Evolutionary conservation across 1,140 invertebrate genomes (phyloP).

Genomic region (Papilio polytes): DNA sequence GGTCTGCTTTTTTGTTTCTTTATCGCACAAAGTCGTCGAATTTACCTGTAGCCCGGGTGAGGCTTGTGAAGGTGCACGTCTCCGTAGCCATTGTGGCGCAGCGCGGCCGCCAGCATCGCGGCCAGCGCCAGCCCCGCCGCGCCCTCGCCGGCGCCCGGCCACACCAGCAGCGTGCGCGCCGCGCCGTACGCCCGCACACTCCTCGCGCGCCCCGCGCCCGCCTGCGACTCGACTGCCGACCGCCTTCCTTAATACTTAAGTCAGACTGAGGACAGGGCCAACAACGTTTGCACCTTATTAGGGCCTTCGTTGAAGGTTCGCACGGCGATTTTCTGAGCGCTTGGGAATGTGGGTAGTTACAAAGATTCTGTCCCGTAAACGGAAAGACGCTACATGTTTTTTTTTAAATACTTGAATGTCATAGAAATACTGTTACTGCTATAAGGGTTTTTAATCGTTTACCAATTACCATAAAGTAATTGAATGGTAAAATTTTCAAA

Average conservation of each 20-base stretch:
- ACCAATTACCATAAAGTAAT: no score
- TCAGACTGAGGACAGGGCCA: neutral
- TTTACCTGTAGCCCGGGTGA: conserved; percentile 12
- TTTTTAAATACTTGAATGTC: no score
- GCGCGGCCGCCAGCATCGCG: conserved; percentile 90
- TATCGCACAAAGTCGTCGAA: neutral
- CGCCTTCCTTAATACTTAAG: neutral
- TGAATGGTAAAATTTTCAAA: no score
- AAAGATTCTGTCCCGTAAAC: no score
- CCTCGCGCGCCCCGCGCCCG: conserved; percentile 57
- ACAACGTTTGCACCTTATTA: no score
- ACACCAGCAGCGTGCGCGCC: neutral
- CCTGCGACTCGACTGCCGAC: neutral
- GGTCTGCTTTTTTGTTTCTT: no score
- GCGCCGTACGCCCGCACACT: neutral
- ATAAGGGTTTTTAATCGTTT: no score
- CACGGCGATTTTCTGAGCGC: no score
- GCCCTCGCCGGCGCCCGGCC: neutral
- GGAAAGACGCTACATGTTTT: no score
- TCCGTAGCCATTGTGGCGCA: conserved; percentile 91
- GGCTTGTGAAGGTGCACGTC: conserved; percentile 77
- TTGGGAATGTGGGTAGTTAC: no score
- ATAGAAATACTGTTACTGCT: no score
- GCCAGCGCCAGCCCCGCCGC: conserved; percentile 85
- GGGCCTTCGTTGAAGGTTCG: no score